Percentiles rank a stretch among this genome's conserved stretches.
Conservation (phyloP, 1,140 invertebrate species). For the Triops longicaudatus region DNA sequence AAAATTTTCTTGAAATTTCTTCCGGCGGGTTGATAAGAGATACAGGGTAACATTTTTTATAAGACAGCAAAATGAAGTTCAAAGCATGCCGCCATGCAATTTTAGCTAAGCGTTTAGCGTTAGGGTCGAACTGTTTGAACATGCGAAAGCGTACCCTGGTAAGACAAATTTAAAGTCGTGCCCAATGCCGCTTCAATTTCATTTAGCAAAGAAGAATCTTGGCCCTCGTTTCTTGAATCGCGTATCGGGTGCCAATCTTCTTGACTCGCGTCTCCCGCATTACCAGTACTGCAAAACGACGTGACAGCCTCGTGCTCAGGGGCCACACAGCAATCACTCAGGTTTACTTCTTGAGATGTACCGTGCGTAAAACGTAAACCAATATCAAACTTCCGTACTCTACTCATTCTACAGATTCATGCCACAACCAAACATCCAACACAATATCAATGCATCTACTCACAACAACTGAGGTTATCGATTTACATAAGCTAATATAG, state of each 20-base stretch:
- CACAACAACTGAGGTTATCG: not conserved
- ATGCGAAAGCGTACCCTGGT: conserved; percentile 20
- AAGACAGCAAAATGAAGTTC: not conserved
- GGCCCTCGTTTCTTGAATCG: not conserved
- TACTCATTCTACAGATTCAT: not conserved
- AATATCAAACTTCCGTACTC: conserved; percentile 8
- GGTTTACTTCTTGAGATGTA: not conserved
- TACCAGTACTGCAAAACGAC: conserved; percentile 23
- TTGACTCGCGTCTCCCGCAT: not conserved
- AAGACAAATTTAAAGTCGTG: conserved; percentile 20
- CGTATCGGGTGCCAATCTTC: not conserved
- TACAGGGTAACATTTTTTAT: not conserved
- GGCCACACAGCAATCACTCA: not conserved
- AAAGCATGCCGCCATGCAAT: conserved; percentile 3
- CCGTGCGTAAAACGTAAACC: conserved; percentile 14
- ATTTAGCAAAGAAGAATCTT: conserved; percentile 21
- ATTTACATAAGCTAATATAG: not conserved
- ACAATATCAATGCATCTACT: conserved; percentile 2
- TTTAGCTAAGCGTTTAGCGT: not conserved
- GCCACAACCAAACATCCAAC: conserved; percentile 9
- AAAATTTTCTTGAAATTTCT: not conserved
- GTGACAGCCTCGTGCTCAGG: conserved; percentile 23
- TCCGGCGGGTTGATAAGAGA: not conserved
- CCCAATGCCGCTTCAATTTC: conserved; percentile 27
- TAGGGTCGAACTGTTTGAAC: not conserved